phyloP scores from a whole-genome alignment of 2,888 invertebrate genomes.

The Drosophila limbata region DNA sequence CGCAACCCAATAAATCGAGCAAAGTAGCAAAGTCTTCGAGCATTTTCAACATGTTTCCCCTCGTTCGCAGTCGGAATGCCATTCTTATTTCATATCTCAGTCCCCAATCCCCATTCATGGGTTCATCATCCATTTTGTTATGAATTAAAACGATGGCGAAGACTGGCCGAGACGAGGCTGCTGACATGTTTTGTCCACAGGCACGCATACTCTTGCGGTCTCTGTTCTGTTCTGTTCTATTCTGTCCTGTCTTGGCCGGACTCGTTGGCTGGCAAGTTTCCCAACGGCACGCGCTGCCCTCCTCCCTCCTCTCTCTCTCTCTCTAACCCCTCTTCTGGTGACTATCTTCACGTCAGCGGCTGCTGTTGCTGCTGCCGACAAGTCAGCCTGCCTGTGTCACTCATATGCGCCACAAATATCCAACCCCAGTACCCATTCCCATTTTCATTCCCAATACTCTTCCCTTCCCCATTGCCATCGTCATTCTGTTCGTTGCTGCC shows the following conservation, averaged over 20 bases:
- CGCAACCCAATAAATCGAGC: constrained; percentile 6
- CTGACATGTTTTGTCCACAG: constrained; percentile 81
- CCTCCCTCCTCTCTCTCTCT: constrained; percentile 15
- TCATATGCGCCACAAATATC: constrained; percentile 79
- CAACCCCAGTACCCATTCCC: constrained; percentile 38
- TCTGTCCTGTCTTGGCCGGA: constrained; percentile 28
- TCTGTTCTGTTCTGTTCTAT: constrained; percentile 25
- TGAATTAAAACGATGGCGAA: constrained; percentile 71
- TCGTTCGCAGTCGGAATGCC: constrained; percentile 14
- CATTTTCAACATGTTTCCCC: constrained; percentile 7
- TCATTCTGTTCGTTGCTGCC: constrained; percentile 59
- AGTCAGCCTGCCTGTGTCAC: constrained; percentile 77
- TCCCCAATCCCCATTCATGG: constrained; percentile 63
- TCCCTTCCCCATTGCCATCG: neutral
- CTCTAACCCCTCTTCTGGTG: neutral
- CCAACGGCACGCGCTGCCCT: constrained; percentile 77
- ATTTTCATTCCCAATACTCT: neutral
- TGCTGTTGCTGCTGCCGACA: constrained; percentile 47
- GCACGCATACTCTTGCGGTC: constrained; percentile 74
- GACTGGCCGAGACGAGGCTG: constrained; percentile 70
- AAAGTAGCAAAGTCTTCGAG: neutral
- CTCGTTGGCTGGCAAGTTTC: constrained; percentile 68
- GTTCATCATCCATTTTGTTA: constrained; percentile 67
- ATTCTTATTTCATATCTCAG: constrained; percentile 18
- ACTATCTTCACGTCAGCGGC: constrained; percentile 4